phyloP scores from a whole-genome alignment of 2,113 vertebrate genomes.

The Camarhynchus parvulus region DNA sequence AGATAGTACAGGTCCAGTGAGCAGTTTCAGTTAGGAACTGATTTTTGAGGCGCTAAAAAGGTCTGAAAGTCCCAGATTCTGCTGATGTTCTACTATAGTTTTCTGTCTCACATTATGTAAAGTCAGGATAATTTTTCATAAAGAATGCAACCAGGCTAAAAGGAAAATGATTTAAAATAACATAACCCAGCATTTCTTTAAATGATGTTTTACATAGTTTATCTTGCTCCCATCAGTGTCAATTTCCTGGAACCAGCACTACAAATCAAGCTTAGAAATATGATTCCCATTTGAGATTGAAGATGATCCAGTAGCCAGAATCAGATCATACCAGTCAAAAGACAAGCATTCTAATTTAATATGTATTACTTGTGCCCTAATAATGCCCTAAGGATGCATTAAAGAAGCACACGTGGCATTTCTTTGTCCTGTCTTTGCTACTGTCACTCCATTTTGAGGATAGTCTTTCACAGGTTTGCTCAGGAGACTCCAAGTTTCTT shows the following conservation, averaged over 20 bases:
- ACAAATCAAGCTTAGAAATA: neutral
- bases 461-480: neutral
- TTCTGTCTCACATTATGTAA: neutral
- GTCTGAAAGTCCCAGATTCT: neutral
- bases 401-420: accelerated
- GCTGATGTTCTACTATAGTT: neutral
- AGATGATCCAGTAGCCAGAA: neutral
- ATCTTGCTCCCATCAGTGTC: accelerated
- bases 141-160: neutral
- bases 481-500: neutral
- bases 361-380: neutral
- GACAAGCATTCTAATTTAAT: neutral
- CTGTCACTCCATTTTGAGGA: neutral
- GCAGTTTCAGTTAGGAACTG: neutral
- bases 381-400: neutral
- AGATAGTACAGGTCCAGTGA: neutral
- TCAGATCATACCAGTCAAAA: neutral
- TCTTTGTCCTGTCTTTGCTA: neutral
- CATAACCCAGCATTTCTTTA: neutral
- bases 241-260: neutral
- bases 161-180: neutral
- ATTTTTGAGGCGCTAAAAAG: neutral
- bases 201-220: neutral
- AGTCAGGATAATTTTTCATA: neutral
- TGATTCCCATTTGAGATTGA: neutral